phyloP scores from a whole-genome alignment of 2,113 vertebrate genomes.

The Ovis aries region ARS-UI_Ramb_v3.0 NC_056074.1:46391001-46391500 shows the following conservation, averaged over 20 bases:
- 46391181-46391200: accelerated
- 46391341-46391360: background rate
- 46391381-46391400: background rate
- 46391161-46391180: background rate
- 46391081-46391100: background rate
- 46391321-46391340: background rate
- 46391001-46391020: background rate
- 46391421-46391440: background rate
- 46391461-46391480: background rate
- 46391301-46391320: background rate
- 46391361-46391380: background rate
- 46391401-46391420: background rate
- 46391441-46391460: background rate
- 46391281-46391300: background rate
- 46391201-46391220: background rate
- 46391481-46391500: background rate
- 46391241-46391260: background rate
- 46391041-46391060: background rate
- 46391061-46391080: background rate
- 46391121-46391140: no score
- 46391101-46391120: accelerated
- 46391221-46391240: background rate
- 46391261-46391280: background rate
- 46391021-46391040: accelerated
- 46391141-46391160: accelerated